These are phyloP conservation scores for Formica selysi DNA, from an alignment of 1,140 invertebrate genomes.

Conservation along the genomic window DNA sequence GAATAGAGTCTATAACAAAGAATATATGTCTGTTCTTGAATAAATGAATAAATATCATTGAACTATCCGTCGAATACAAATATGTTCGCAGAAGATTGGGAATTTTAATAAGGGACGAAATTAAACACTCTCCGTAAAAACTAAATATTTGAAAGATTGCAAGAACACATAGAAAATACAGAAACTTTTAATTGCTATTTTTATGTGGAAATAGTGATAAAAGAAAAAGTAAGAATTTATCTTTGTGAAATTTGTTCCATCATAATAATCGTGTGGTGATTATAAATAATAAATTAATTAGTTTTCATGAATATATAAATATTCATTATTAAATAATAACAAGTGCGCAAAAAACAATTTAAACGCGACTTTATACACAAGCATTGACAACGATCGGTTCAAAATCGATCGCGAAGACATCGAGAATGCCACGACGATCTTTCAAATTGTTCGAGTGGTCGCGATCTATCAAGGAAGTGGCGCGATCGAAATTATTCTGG, in stretches of 20 bases:
- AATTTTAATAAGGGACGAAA: conserved; percentile 10
- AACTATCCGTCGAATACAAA: conserved; percentile 14
- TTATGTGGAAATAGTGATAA: neutral
- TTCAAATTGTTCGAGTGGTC: conserved; percentile 19
- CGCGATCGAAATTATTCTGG: conserved; percentile 15
- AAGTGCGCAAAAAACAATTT: conserved; percentile 3
- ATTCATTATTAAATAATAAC: conserved; percentile 62
- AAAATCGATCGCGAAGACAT: neutral
- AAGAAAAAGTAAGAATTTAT: neutral
- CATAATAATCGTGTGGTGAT: neutral
- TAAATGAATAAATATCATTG: conserved; percentile 41
- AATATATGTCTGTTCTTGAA: conserved; percentile 2
- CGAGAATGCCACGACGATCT: conserved; percentile 58
- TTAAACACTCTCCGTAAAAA: neutral
- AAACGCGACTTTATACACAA: neutral
- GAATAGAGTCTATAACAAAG: conserved; percentile 18
- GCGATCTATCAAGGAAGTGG: conserved; percentile 31
- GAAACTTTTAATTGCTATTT: neutral
- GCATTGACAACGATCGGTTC: neutral
- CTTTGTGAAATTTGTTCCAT: neutral
- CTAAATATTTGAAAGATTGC: neutral
- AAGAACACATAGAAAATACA: neutral
- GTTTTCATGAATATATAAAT: neutral
- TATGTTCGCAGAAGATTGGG: neutral
- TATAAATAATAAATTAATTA: neutral